Evolutionary conservation across 2,113 vertebrate species (phyloP).

Genomic region (Oreochromis aureus): DNA sequence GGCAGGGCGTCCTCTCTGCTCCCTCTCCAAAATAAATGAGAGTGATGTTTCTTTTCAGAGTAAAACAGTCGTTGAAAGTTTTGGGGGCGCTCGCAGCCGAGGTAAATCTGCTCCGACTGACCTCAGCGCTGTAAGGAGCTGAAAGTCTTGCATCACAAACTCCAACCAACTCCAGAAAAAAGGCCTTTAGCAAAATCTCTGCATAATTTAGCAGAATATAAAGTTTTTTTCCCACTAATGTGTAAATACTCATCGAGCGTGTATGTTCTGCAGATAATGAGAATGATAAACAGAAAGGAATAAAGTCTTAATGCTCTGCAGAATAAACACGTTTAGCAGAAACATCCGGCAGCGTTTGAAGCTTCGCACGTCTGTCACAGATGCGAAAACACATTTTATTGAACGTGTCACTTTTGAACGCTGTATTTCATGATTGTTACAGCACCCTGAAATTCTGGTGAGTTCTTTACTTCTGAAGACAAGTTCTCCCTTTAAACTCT

Average conservation of each 20-base stretch:
- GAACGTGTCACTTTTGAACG: neutral
- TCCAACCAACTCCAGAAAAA: conserved; percentile 22
- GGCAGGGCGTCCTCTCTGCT: neutral
- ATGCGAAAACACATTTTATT: neutral
- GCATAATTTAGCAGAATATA: conserved; percentile 49
- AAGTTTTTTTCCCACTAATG: neutral
- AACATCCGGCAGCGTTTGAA: neutral
- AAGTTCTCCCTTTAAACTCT: neutral
- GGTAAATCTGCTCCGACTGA: conserved; percentile 1
- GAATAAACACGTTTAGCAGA: neutral
- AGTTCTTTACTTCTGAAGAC: neutral
- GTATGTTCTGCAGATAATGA: neutral
- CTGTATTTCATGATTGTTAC: neutral
- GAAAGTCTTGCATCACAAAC: conserved; percentile 59
- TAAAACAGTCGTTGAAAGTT: neutral
- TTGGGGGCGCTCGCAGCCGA: neutral
- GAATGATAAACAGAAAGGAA: neutral
- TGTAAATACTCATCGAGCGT: conserved; percentile 12
- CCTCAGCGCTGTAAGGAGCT: conserved; percentile 23
- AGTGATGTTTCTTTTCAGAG: neutral
- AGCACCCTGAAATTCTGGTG: neutral
- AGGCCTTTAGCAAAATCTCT: conserved; percentile 30
- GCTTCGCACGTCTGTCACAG: neutral
- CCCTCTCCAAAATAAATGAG: neutral
- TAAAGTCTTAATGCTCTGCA: neutral